Conservation (phyloP, 1,140 invertebrate genomes). For the Drosophila micromelanica region DNA sequence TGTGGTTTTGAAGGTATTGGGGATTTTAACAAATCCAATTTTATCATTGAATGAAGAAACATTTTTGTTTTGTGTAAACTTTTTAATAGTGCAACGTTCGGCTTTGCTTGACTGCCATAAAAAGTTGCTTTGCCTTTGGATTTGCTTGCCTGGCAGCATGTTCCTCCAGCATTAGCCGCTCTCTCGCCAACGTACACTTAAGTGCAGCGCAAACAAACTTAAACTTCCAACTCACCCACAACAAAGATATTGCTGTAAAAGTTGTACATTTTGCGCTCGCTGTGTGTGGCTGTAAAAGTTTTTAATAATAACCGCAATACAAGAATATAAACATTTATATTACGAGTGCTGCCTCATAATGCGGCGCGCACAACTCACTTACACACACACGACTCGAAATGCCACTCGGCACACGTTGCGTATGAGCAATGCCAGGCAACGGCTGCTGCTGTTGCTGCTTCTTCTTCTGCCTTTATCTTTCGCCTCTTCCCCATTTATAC, state of each 20-base stretch:
- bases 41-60: constrained; percentile 60
- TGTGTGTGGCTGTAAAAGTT: constrained; percentile 68
- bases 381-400: constrained; percentile 2
- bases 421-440: constrained; percentile 56
- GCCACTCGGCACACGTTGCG: constrained; percentile 37
- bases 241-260: constrained; percentile 74
- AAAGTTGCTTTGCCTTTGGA: constrained; percentile 42
- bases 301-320: constrained; percentile 83
- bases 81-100: constrained; percentile 77
- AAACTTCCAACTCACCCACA: constrained; percentile 40
- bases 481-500: not conserved
- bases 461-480: not conserved
- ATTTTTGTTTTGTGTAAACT: constrained; percentile 42
- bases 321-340: constrained; percentile 84
- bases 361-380: constrained; percentile 44
- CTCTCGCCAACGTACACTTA: constrained; percentile 39
- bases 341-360: constrained; percentile 73
- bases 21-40: constrained; percentile 67
- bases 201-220: constrained; percentile 76
- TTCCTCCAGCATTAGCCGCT: not conserved
- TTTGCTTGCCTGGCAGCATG: constrained; percentile 35
- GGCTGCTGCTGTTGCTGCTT: constrained; percentile 1
- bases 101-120: constrained; percentile 68
- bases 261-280: constrained; percentile 50
- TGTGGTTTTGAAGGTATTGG: not conserved